A percentile compares a stretch with the other conserved stretches of the same genome.
phyloP scores from a whole-genome alignment of 2,113 vertebrate genomes.

The Felis catus region F.catus_Fca126_mat1.0 CM031419.1:13672001-13672500 shows the following conservation, averaged over 20 bases:
- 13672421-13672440: accelerated
- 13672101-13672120: not conserved
- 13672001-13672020: not conserved
- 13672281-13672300: not conserved
- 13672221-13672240: accelerated
- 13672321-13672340: not conserved
- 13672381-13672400: not conserved
- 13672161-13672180: not conserved
- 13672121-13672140: not conserved
- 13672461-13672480: not conserved
- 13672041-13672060: not conserved
- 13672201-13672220: not conserved
- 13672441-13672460: not conserved
- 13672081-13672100: not conserved
- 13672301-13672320: not conserved
- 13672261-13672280: not conserved
- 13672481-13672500: no score
- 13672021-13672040: not conserved
- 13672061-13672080: not conserved
- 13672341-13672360: not conserved
- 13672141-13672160: not conserved
- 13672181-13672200: not conserved
- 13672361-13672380: not conserved
- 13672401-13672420: not conserved
- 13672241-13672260: not conserved